These are phyloP conservation scores for Nephila pilipes DNA, from an alignment of 1,140 invertebrate species.

Conservation along the genomic window DNA sequence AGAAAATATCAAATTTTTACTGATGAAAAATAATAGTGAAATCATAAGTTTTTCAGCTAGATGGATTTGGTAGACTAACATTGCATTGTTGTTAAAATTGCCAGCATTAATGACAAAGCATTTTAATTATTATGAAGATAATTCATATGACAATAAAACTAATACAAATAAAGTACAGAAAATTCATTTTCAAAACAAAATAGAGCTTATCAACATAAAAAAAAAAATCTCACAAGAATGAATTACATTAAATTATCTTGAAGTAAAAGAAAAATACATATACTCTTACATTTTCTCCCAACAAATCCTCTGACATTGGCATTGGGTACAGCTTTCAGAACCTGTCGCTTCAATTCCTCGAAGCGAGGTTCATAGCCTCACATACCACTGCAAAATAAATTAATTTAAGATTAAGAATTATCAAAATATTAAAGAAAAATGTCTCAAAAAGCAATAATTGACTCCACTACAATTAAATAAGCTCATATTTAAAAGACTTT, in stretches of 20 bases:
- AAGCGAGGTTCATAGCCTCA: constrained; percentile 76
- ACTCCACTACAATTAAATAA: too few relatives aligned
- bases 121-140: too few relatives aligned
- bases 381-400: constrained; percentile 51
- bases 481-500: too few relatives aligned
- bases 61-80: too few relatives aligned
- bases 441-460: too few relatives aligned
- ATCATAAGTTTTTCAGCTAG: too few relatives aligned
- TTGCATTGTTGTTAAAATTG: too few relatives aligned
- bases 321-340: constrained; percentile 53
- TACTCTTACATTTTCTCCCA: constrained; percentile 59
- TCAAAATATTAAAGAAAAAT: too few relatives aligned
- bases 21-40: too few relatives aligned
- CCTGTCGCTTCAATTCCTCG: constrained; percentile 65
- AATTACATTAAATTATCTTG: not conserved
- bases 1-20: too few relatives aligned
- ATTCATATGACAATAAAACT: not conserved
- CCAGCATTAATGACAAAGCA: too few relatives aligned
- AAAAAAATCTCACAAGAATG: not conserved
- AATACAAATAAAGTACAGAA: not conserved
- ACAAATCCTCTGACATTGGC: constrained; percentile 70
- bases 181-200: not conserved
- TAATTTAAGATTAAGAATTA: not conserved
- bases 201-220: not conserved
- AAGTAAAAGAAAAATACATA: not conserved